These are phyloP conservation scores for Belonocnema kinseyi DNA, from an alignment of 1,140 invertebrate species.

Conservation along the genomic window DNA sequence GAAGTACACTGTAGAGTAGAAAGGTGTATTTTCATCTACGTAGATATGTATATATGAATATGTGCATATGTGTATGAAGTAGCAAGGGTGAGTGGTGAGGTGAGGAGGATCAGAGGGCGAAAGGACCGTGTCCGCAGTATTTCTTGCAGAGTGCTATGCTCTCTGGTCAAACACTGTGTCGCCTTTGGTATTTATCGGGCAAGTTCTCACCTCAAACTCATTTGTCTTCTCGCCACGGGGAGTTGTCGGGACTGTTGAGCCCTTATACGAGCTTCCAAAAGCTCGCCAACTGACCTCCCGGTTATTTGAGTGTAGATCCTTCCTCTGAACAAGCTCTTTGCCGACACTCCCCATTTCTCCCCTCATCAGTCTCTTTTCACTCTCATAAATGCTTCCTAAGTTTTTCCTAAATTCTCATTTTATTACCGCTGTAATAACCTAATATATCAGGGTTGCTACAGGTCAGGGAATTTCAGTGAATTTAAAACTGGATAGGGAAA, in stretches of 20 bases:
- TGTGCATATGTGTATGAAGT: conserved; percentile 9
- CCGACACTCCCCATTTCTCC: conserved; percentile 34
- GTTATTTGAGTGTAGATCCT: conserved; percentile 18
- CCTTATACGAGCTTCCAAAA: conserved; percentile 55
- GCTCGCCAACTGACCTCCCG: conserved; percentile 52
- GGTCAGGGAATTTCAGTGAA: no score
- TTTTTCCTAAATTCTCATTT: no score
- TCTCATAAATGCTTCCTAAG: not conserved
- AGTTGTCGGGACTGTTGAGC: conserved; percentile 62
- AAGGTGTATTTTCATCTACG: no score
- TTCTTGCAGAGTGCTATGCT: conserved; percentile 69
- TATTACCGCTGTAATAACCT: no score
- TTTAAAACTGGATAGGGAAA: no score
- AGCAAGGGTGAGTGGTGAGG: conserved; percentile 41
- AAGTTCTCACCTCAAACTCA: conserved; percentile 77
- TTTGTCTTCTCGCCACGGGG: conserved; percentile 74
- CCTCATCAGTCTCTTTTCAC: conserved; percentile 47
- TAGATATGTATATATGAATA: not conserved
- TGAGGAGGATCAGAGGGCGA: conserved; percentile 47
- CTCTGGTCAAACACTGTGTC: conserved; percentile 75
- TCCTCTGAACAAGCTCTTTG: not conserved
- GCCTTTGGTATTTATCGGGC: conserved; percentile 76
- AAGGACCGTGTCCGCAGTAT: conserved; percentile 65
- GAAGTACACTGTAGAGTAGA: conserved; percentile 4
- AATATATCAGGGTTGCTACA: no score